Evolutionary conservation across 1,140 invertebrate genomes (phyloP), one percentile per base, ranked within the genome.

Genomic region (Panagrolaimus sp.): DNA sequence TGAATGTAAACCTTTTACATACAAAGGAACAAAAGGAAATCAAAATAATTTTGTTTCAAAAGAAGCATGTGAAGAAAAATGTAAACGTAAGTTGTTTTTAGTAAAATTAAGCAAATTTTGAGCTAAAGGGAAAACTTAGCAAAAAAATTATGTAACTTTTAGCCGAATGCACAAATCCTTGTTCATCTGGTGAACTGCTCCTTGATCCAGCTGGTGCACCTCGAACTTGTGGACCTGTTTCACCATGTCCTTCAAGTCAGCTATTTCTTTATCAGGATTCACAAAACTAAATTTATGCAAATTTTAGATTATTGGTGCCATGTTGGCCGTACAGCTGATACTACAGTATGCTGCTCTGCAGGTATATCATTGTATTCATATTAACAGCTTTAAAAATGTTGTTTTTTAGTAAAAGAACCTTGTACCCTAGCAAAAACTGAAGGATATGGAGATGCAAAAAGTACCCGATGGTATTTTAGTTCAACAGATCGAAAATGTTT

Each of bases 281-380:
- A n/a, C n/a, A n/a, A n/a, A n/a, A n/a, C n/a, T n/a, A n/a, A n/a
- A n/a, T n/a, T n/a, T n/a, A n/a, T n/a, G n/a, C n/a, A n/a, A n/a
- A n/a, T n/a, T n/a, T n/a, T n/a, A n/a, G n/a, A 65, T 5, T 66
- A 42, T 31, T 77, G 81, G 81, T 81, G 79, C 66, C 79, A 81
- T 68, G 73, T 81, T 44, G 81, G 81, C 31, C 67, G 70, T 0
- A 76, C 69, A 23, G 42, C 73, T 45, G 77, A 81, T 31, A 80
- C 79, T 11, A 83, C 77, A 48, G 81, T 83, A 25, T 82, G 81
- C 66, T 83, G 80, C 67, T 71, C 71, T 14, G 70, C 70, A 42
- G 78, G 75, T 72, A 13, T 62, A 57, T 11, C 47, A 0, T 51
- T 46, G 5, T 67, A 23, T 43, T 45, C 38, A 68, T 25, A 38